phyloP scores from a whole-genome alignment of 2,113 vertebrate species.

The Oryzias celebensis region DNA sequence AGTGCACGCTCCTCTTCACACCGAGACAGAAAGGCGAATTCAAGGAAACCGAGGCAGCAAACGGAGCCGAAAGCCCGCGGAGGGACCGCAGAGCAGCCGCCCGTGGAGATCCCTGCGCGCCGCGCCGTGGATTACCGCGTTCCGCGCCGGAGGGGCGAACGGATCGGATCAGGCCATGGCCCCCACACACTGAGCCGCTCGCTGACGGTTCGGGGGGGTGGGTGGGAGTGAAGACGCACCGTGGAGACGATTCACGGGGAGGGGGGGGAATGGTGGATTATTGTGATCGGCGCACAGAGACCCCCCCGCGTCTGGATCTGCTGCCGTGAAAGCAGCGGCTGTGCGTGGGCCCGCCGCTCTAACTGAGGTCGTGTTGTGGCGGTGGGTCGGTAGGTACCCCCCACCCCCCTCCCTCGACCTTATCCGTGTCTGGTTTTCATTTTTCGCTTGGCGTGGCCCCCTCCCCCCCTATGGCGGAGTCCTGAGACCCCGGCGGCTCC shows the following conservation, averaged over 20 bases:
- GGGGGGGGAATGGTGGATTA: conserved; percentile 66
- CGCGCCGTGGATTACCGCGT: conserved; percentile 55
- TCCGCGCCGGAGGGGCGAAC: conserved; percentile 38
- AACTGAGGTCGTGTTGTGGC: conserved; percentile 57
- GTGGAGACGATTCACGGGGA: conserved; percentile 62
- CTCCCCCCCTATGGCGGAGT: conserved; percentile 34
- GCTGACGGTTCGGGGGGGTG: conserved; percentile 18
- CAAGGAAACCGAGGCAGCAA: conserved; percentile 66
- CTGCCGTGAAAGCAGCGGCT: conserved; percentile 7
- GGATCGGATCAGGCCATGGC: conserved; percentile 75
- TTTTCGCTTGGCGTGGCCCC: not conserved
- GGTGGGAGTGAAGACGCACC: conserved; percentile 49
- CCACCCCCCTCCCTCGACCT: conserved; percentile 14
- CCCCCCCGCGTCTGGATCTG: conserved; percentile 8
- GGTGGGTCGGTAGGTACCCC: conserved; percentile 41
- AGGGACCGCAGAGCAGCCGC: conserved; percentile 29
- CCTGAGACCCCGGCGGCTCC: not conserved
- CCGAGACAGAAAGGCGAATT: conserved; percentile 59
- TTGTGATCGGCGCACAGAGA: conserved; percentile 41
- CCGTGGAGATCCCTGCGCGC: conserved; percentile 31
- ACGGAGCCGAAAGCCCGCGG: conserved; percentile 43
- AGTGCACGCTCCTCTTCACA: conserved; percentile 67
- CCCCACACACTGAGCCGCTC: conserved; percentile 72
- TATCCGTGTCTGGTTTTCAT: conserved; percentile 34
- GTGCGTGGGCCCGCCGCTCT: conserved; percentile 28